Conservation (phyloP, 2,113 vertebrate species). For the Aleadryas rufinucha region DNA sequence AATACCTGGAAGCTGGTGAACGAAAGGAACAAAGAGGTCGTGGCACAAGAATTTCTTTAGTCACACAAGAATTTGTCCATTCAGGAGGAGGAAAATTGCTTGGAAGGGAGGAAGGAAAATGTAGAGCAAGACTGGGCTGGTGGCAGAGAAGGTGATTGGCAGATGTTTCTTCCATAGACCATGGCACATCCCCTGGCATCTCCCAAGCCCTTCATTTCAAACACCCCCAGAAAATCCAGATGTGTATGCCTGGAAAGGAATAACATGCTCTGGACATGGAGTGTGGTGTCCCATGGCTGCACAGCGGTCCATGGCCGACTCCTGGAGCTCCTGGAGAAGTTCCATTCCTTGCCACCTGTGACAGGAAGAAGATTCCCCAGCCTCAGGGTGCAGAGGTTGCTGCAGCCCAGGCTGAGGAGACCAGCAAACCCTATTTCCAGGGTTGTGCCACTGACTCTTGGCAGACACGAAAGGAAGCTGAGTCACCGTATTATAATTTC, state of each 20-base stretch:
- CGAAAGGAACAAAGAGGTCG: neutral
- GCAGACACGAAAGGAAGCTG: neutral
- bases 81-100: neutral
- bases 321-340: neutral
- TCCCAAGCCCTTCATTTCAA: neutral
- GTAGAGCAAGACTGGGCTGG: neutral
- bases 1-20: neutral
- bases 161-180: neutral
- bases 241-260: neutral
- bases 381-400: neutral
- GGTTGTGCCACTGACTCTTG: neutral
- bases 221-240: neutral
- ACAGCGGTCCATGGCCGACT: neutral
- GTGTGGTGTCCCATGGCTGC: neutral
- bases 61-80: neutral
- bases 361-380: neutral
- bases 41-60: neutral
- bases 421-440: neutral
- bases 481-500: constrained; percentile 20
- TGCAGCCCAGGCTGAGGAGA: neutral
- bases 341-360: neutral
- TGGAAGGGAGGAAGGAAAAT: neutral
- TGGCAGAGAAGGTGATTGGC: neutral
- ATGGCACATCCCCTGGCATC: neutral
- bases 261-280: accelerated